Evolutionary conservation across 2,888 invertebrate species (phyloP).

Genomic region (Orthosia incerta): DNA sequence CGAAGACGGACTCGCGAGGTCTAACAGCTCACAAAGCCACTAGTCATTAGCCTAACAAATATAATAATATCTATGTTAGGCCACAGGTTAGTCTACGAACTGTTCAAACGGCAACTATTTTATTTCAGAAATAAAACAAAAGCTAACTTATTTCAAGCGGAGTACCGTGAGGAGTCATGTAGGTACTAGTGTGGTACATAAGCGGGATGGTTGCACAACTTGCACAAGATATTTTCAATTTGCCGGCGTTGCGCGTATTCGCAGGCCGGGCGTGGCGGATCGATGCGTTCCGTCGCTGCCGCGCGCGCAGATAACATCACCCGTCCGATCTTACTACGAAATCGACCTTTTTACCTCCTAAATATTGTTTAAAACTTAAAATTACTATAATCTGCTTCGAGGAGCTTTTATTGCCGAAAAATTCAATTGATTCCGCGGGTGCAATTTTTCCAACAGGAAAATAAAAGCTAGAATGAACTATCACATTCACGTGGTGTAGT

Average conservation of each 20-base stretch:
- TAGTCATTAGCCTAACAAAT: no score
- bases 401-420: background rate
- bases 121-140: background rate
- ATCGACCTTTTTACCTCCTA: constrained; percentile 51
- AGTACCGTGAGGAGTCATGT: background rate
- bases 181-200: constrained; percentile 4
- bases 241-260: constrained; percentile 33
- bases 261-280: constrained; percentile 71
- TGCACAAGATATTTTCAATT: constrained; percentile 72
- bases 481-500: no score
- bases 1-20: no score
- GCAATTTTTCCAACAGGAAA: background rate
- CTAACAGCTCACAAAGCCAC: no score
- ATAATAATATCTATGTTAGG: no score
- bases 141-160: background rate
- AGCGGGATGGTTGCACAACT: constrained; percentile 12
- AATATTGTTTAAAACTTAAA: constrained; percentile 35
- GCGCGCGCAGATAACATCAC: constrained; percentile 45
- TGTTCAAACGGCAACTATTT: no score
- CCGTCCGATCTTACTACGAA: constrained; percentile 33
- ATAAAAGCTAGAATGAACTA: background rate
- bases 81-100: no score
- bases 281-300: constrained; percentile 70
- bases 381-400: constrained; percentile 24
- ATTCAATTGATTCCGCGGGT: background rate